phyloP scores from a whole-genome alignment of 2,888 invertebrate genomes.

The Tipula vernalis region DNA sequence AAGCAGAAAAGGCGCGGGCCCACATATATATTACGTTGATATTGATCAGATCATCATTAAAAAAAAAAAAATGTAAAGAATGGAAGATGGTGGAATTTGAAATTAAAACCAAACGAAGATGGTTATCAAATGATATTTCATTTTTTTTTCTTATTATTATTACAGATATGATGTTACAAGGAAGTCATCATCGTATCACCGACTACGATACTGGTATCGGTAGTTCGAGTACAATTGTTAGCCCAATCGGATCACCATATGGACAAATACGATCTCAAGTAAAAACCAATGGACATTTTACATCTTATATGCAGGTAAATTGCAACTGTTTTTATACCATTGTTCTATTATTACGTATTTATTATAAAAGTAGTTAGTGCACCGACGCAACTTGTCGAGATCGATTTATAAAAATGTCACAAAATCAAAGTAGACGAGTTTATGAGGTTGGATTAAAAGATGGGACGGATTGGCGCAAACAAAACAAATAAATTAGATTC shows the following conservation, averaged over 20 bases:
- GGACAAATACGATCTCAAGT: constrained; percentile 43
- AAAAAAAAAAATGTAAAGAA: not conserved
- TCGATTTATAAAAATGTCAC: not conserved
- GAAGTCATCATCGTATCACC: constrained; percentile 13
- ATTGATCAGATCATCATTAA: not conserved
- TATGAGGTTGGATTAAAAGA: not conserved
- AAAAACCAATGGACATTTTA: constrained; percentile 54
- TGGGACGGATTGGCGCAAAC: not conserved
- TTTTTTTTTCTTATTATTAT: not conserved
- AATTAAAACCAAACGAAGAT: not conserved
- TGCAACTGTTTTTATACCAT: not conserved
- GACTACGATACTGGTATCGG: constrained; percentile 37
- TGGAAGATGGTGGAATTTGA: not conserved
- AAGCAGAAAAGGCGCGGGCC: not conserved
- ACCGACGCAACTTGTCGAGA: not conserved
- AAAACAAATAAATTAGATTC: not conserved
- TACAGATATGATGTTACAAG: not conserved
- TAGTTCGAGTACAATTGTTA: constrained; percentile 35
- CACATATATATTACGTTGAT: not conserved
- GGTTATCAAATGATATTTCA: not conserved
- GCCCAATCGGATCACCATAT: constrained; percentile 37
- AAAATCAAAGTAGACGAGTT: not conserved
- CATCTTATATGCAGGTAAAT: constrained; percentile 49
- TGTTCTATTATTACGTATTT: not conserved
- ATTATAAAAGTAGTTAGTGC: not conserved